phyloP scores from a whole-genome alignment of 92 coral and sea anemone species.

The Epizoanthus rinbou region DNA sequence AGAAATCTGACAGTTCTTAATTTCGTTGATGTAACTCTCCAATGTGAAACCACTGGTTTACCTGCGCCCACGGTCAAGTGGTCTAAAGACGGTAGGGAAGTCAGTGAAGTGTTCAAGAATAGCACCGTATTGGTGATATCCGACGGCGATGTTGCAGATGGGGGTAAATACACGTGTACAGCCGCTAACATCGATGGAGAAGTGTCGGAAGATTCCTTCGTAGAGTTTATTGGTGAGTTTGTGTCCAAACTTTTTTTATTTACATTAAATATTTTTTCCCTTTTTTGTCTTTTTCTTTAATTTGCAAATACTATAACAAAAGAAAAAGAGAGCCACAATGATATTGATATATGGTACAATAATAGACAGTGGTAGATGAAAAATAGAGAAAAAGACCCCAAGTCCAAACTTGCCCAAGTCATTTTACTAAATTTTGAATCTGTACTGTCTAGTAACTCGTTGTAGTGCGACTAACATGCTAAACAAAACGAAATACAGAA shows the following conservation, averaged over 20 bases:
- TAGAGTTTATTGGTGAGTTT: slow-evolving; percentile 23
- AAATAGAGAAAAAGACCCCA: no score
- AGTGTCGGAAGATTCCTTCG: slow-evolving; percentile 29
- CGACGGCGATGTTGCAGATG: slow-evolving; percentile 51
- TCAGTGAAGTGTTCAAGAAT: slow-evolving; percentile 9
- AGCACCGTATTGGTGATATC: slow-evolving; percentile 50
- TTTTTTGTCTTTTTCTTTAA: no score
- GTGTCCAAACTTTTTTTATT: background rate
- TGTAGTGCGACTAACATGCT: no score
- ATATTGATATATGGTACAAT: no score
- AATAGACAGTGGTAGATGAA: no score
- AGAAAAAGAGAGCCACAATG: no score
- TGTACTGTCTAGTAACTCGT: no score
- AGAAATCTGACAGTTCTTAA: slow-evolving; percentile 69
- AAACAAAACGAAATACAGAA: no score
- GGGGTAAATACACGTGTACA: slow-evolving; percentile 69
- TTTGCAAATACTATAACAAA: no score
- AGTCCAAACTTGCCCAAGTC: background rate
- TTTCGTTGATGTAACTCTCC: slow-evolving; percentile 58
- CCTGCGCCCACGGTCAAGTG: slow-evolving; percentile 71
- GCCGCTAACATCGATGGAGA: slow-evolving; percentile 65
- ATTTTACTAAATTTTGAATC: no score
- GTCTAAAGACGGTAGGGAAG: slow-evolving; percentile 55
- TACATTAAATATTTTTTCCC: no score
- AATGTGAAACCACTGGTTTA: slow-evolving; percentile 70